These are phyloP conservation scores for Phasia obesa DNA, from an alignment of 2,888 invertebrate species.

Conservation along the genomic window DNA sequence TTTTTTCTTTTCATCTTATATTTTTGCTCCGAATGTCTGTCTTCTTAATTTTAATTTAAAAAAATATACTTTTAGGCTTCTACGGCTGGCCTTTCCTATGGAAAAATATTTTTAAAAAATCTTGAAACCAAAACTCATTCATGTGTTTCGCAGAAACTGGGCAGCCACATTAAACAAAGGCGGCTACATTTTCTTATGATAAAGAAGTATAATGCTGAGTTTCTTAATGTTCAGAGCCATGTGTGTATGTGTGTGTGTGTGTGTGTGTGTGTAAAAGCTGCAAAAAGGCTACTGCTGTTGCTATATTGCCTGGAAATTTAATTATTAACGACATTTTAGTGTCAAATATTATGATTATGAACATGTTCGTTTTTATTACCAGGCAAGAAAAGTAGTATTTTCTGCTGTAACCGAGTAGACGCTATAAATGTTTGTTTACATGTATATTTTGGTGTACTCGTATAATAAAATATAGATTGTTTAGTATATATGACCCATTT, in stretches of 20 bases:
- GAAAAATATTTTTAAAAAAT: not conserved
- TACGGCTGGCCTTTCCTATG: conserved; percentile 49
- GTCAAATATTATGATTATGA: conserved; percentile 73
- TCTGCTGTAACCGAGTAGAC: conserved; percentile 41
- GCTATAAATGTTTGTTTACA: conserved; percentile 23
- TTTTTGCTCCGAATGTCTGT: conserved; percentile 13
- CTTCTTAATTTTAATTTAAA: conserved; percentile 57
- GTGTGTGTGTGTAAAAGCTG: conserved; percentile 14
- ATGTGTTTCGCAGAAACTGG: conserved; percentile 32
- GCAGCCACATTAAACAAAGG: conserved; percentile 19
- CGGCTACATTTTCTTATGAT: conserved; percentile 63
- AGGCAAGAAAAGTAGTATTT: conserved; percentile 41
- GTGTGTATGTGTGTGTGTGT: not conserved
- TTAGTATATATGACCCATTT: conserved; percentile 64
- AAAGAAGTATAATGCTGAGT: conserved; percentile 63
- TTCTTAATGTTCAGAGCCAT: not conserved
- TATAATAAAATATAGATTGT: not conserved
- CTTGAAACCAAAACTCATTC: conserved; percentile 9
- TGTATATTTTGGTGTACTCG: conserved; percentile 9
- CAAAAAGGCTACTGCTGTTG: conserved; percentile 50
- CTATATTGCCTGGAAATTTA: conserved; percentile 66
- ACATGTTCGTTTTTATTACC: conserved; percentile 47
- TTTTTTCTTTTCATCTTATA: conserved; percentile 21
- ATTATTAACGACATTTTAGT: conserved; percentile 74
- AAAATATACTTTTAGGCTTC: conserved; percentile 39